Evolutionary conservation across 2,113 vertebrate species (phyloP).

Genomic region (Phaetusa simplex): DNA sequence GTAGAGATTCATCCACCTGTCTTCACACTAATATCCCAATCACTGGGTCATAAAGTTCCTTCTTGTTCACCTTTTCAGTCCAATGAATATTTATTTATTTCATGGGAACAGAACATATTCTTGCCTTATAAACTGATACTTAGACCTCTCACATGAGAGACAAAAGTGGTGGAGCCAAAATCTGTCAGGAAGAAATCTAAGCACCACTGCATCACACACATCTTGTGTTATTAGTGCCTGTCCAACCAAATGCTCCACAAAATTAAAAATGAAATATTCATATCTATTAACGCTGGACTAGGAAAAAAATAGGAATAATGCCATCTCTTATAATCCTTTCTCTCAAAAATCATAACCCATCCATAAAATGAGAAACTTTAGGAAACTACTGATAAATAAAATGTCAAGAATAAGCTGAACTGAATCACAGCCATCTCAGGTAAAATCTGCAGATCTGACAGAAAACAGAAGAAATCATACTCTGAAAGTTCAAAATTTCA

Average conservation of each 20-base stretch:
- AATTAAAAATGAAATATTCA: background rate
- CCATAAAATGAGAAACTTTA: background rate
- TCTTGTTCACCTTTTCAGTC: conserved; percentile 3
- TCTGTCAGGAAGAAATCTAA: background rate
- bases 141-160: background rate
- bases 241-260: background rate
- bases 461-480: background rate
- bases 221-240: background rate
- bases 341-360: background rate
- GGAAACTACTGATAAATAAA: background rate
- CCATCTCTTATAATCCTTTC: background rate
- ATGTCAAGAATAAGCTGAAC: background rate
- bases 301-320: background rate
- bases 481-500: background rate
- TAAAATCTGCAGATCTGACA: background rate
- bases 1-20: background rate
- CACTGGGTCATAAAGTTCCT: background rate
- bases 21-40: background rate
- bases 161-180: background rate
- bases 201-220: background rate
- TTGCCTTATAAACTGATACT: background rate
- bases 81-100: conserved; percentile 11
- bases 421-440: background rate
- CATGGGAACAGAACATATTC: background rate
- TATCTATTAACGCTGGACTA: background rate